Evolutionary conservation across 2,888 invertebrate genomes (phyloP).

Genomic region (Torymus tubicola): DNA sequence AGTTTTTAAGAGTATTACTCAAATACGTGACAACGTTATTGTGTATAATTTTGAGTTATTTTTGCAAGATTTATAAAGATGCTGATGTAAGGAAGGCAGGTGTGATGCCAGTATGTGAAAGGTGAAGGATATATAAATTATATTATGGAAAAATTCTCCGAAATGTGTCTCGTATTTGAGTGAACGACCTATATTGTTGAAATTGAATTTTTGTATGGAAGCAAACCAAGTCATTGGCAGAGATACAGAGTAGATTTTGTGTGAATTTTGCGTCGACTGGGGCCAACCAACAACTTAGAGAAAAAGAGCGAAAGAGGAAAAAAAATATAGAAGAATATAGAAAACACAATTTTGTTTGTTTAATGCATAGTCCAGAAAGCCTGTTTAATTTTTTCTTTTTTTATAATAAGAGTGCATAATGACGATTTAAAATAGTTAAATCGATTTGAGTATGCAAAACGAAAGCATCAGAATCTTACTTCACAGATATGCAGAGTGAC

Average conservation of each 20-base stretch:
- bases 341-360: constrained; percentile 48
- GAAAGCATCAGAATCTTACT: constrained; percentile 54
- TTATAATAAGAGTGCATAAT: constrained; percentile 47
- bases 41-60: constrained; percentile 55
- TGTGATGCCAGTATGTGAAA: constrained; percentile 11
- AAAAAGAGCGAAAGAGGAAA: constrained; percentile 31
- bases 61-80: constrained; percentile 51
- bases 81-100: constrained; percentile 31
- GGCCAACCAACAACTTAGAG: constrained; percentile 57
- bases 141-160: constrained; percentile 30
- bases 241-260: constrained; percentile 42
- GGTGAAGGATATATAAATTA: constrained; percentile 40
- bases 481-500: constrained; percentile 67
- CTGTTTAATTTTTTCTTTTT: constrained; percentile 47
- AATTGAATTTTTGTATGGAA: constrained; percentile 44
- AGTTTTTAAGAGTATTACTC: constrained; percentile 56
- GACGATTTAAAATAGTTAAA: constrained; percentile 48
- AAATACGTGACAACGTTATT: constrained; percentile 56
- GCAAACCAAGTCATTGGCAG: constrained; percentile 49
- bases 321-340: constrained; percentile 41
- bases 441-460: constrained; percentile 45
- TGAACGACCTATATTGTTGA: constrained; percentile 48
- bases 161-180: constrained; percentile 57
- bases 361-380: constrained; percentile 42
- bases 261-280: constrained; percentile 56